Evolutionary conservation across 2,113 vertebrate species (phyloP).

Genomic region (Agapornis roseicollis): DNA sequence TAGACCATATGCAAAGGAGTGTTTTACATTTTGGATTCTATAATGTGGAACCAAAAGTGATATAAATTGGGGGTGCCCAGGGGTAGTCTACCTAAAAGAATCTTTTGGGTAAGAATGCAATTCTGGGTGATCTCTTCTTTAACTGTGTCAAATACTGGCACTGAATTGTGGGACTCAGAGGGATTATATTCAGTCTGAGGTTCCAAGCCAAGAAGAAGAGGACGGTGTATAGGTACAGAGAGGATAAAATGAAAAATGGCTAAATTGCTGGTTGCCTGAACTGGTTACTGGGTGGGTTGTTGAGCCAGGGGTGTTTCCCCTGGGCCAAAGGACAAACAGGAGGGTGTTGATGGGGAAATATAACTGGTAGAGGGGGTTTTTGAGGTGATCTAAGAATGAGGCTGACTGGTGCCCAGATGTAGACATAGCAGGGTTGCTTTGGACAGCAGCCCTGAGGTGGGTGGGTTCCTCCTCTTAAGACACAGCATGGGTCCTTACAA

Average conservation of each 20-base stretch:
- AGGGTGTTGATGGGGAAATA: background rate
- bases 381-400: background rate
- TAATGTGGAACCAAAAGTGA: background rate
- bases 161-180: background rate
- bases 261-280: background rate
- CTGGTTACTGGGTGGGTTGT: background rate
- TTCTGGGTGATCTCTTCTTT: background rate
- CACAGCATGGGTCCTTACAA: background rate
- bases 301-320: background rate
- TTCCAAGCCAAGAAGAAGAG: background rate
- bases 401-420: background rate
- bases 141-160: background rate
- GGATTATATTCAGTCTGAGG: background rate
- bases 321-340: background rate
- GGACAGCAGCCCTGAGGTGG: background rate
- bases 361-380: background rate
- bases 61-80: background rate
- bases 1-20: background rate
- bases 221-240: background rate
- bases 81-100: background rate
- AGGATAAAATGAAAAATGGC: background rate
- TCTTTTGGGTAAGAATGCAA: background rate
- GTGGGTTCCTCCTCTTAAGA: background rate
- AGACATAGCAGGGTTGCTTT: background rate
- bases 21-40: background rate